These are phyloP conservation scores for Dendronephthya gigantea DNA, from an alignment of 64 coral and sea anemone species.

Conservation along the genomic window DNA sequence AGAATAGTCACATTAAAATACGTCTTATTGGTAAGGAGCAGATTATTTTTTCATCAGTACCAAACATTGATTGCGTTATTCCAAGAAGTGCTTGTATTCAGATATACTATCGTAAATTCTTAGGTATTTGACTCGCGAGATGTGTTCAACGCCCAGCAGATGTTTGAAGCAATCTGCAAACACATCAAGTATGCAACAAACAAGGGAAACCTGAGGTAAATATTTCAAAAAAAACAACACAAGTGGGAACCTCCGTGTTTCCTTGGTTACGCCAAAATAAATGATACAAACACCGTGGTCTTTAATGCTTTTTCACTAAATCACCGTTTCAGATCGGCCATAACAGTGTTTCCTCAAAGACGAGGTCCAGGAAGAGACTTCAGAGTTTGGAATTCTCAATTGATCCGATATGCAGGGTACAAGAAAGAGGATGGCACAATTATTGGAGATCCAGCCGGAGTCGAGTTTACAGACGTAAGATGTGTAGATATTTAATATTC, in stretches of 20 bases:
- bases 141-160: constrained; percentile 52
- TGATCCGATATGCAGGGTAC: constrained; percentile 74
- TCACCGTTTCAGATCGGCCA: constrained; percentile 46
- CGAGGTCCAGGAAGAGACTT: constrained; percentile 46
- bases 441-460: constrained; percentile 58
- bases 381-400: constrained; percentile 82
- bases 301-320: not conserved
- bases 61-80: not conserved
- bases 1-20: too few species aligned
- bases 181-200: constrained; percentile 85
- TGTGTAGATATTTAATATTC: not conserved
- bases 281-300: too few species aligned
- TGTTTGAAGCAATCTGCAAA: constrained; percentile 79
- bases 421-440: constrained; percentile 52
- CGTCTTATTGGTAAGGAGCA: too few species aligned
- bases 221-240: not conserved
- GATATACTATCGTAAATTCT: not conserved
- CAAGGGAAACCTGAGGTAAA: constrained; percentile 83
- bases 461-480: constrained; percentile 65
- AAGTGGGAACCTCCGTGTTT: too few species aligned
- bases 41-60: too few species aligned
- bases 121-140: constrained; percentile 85
- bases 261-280: too few species aligned
- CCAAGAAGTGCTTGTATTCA: not conserved
- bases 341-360: constrained; percentile 75